Evolutionary conservation across 2,888 invertebrate genomes (phyloP).

Genomic region (Parapristionchus giblindavisi): DNA sequence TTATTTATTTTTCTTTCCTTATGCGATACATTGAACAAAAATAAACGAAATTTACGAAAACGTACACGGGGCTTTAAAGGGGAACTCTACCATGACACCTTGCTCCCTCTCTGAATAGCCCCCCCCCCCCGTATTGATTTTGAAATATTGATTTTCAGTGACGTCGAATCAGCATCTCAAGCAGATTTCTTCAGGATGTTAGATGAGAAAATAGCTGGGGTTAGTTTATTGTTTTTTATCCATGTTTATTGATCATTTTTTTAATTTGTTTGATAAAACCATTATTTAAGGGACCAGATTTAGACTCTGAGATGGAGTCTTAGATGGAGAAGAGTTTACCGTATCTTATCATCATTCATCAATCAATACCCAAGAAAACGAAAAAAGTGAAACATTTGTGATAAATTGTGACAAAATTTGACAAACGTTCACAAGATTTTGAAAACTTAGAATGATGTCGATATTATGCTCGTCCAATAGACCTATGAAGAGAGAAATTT

Average conservation of each 20-base stretch:
- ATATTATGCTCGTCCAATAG: no score
- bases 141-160: conserved; percentile 44
- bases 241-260: background rate
- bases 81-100: no score
- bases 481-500: no score
- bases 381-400: background rate
- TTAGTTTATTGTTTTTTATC: conserved; percentile 33
- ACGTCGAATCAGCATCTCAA: conserved; percentile 63
- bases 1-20: background rate
- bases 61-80: no score
- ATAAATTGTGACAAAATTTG: no score
- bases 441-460: no score
- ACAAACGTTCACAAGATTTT: no score
- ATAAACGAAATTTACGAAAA: no score
- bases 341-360: background rate
- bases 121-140: no score
- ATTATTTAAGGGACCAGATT: conserved; percentile 9
- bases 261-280: background rate
- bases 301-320: no score
- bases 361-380: background rate
- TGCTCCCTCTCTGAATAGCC: no score
- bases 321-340: conserved; percentile 17
- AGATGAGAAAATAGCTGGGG: conserved; percentile 63
- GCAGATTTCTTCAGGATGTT: conserved; percentile 66
- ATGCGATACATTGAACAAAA: no score